Evolutionary conservation across 2,888 invertebrate genomes (phyloP).

Genomic region (Ephialtes manifestator): DNA sequence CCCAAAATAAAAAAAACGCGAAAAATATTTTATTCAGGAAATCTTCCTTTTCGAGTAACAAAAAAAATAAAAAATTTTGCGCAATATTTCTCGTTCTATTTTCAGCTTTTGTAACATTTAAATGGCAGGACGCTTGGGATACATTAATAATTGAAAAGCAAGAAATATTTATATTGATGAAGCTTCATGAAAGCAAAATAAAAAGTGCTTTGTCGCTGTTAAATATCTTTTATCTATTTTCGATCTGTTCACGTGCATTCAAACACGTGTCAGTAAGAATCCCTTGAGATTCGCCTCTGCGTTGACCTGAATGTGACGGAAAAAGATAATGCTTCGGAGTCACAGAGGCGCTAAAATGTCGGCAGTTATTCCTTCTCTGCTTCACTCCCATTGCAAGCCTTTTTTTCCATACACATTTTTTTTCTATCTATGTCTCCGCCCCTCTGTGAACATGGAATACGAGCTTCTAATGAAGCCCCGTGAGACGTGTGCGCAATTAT

Average conservation of each 20-base stretch:
- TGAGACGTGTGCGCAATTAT: slow-evolving; percentile 42
- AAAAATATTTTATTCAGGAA: no score
- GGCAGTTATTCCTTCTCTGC: slow-evolving; percentile 16
- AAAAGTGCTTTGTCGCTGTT: neutral
- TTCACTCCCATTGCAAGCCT: neutral
- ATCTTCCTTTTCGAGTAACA: no score
- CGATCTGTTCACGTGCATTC: neutral
- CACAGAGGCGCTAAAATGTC: slow-evolving; percentile 12
- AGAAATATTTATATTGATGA: neutral
- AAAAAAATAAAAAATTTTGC: no score
- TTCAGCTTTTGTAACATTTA: neutral
- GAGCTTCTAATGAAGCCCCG: slow-evolving; percentile 54
- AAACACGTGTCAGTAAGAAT: slow-evolving; percentile 3
- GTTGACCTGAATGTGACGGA: slow-evolving; percentile 10
- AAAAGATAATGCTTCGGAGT: neutral
- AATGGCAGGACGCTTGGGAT: neutral
- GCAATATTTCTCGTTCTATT: neutral
- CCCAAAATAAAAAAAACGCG: neutral
- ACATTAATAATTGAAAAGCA: no score
- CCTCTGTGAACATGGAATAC: slow-evolving; percentile 29
- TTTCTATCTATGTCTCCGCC: neutral
- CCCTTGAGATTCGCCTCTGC: neutral
- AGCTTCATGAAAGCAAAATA: neutral
- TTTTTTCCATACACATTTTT: neutral
- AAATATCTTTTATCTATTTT: neutral